Percentiles rank a stretch among this genome's conserved stretches.
Evolutionary conservation across 2,113 vertebrate species (phyloP).

Genomic region (Turnix velox): DNA sequence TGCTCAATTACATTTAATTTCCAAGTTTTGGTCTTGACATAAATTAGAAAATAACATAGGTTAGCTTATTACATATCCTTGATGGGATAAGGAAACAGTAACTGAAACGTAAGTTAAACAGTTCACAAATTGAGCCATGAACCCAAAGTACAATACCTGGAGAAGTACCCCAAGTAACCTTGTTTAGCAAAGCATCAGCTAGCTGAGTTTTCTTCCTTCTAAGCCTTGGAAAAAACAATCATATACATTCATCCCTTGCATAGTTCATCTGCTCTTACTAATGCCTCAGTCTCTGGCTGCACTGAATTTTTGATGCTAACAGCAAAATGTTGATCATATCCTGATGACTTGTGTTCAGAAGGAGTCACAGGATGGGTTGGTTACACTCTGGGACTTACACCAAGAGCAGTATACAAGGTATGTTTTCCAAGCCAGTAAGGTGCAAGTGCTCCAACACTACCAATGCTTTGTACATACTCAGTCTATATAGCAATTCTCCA

Average conservation of each 20-base stretch:
- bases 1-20: not conserved
- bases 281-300: not conserved
- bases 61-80: not conserved
- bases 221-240: not conserved
- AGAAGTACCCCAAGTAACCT: not conserved
- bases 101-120: not conserved
- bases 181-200: not conserved
- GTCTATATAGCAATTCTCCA: not conserved
- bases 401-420: not conserved
- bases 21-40: not conserved
- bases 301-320: not conserved
- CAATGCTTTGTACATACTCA: not conserved
- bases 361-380: not conserved
- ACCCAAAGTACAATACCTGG: not conserved
- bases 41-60: not conserved
- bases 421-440: not conserved
- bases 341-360: not conserved
- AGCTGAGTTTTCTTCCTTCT: not conserved
- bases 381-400: not conserved
- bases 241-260: not conserved
- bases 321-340: not conserved
- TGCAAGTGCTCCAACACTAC: not conserved
- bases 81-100: not conserved
- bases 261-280: not conserved
- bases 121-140: not conserved